Conservation (phyloP, 2,113 vertebrate species). For the Nymphicus hollandicus region DNA sequence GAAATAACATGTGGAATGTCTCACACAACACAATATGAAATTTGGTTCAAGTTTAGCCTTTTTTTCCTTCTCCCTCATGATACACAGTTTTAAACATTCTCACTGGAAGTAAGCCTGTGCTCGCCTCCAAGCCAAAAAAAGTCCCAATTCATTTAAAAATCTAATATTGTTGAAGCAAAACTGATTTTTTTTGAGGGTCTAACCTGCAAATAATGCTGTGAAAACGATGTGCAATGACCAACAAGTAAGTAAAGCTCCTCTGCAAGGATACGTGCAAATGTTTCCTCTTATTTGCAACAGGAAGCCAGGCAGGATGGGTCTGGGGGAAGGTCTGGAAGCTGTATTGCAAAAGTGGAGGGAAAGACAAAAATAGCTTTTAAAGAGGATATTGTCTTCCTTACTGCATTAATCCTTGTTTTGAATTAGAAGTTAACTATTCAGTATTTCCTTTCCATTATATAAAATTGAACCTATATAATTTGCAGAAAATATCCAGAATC, state of each 20-base stretch:
- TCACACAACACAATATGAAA: slow-evolving; percentile 59
- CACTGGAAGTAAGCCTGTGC: background rate
- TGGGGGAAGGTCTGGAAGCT: slow-evolving; percentile 54
- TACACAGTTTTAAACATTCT: background rate
- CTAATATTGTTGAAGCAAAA: background rate
- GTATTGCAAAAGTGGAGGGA: slow-evolving; percentile 36
- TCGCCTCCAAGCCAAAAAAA: background rate
- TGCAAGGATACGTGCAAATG: background rate
- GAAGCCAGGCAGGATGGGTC: slow-evolving; percentile 51
- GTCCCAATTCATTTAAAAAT: background rate
- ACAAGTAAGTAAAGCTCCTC: background rate
- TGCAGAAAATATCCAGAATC: slow-evolving; percentile 27
- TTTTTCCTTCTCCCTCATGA: background rate
- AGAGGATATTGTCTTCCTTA: slow-evolving; percentile 56
- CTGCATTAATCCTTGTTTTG: slow-evolving; percentile 33
- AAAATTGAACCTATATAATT: slow-evolving; percentile 27
- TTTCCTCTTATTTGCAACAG: slow-evolving; percentile 39
- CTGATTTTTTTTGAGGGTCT: background rate
- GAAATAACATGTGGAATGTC: slow-evolving; percentile 60
- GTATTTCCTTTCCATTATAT: background rate
- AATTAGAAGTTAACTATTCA: slow-evolving; percentile 28
- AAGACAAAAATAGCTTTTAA: slow-evolving; percentile 61
- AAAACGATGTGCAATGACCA: background rate
- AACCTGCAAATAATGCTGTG: background rate
- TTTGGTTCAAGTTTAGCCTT: slow-evolving; percentile 3